phyloP scores from a whole-genome alignment of 2,888 invertebrate species.

The Trichogramma dendrolimi region DNA sequence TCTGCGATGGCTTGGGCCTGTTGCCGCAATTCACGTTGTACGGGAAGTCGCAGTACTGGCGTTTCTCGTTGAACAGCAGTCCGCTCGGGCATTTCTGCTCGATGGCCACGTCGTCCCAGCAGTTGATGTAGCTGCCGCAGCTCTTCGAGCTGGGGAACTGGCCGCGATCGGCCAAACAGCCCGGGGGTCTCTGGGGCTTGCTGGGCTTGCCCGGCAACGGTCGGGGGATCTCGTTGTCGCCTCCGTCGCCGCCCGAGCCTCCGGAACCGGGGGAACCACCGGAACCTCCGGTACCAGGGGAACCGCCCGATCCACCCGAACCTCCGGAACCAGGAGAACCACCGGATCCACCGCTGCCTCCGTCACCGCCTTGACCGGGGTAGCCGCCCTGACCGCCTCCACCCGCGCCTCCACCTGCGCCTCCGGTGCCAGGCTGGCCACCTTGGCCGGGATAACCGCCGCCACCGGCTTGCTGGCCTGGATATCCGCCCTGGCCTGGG shows the following conservation, averaged over 20 bases:
- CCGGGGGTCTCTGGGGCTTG: constrained; percentile 32
- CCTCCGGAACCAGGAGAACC: background rate
- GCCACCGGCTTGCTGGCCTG: background rate
- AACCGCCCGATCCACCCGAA: background rate
- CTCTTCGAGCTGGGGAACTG: constrained; percentile 61
- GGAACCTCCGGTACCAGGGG: background rate
- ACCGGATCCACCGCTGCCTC: background rate
- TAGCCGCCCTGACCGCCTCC: constrained; percentile 5
- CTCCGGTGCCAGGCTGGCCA: constrained; percentile 17
- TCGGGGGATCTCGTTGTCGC: constrained; percentile 37
- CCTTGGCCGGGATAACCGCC: constrained; percentile 6
- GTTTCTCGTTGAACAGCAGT: constrained; percentile 59
- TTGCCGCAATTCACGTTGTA: constrained; percentile 62
- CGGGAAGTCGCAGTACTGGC: constrained; percentile 62
- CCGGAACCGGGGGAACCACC: background rate
- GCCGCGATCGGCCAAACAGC: constrained; percentile 53
- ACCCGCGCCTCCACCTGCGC: constrained; percentile 4
- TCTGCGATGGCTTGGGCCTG: constrained; percentile 49
- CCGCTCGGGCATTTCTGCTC: constrained; percentile 66
- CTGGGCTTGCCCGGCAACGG: constrained; percentile 33
- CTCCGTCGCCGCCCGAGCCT: constrained; percentile 17
- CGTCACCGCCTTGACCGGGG: constrained; percentile 30
- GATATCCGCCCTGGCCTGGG: constrained; percentile 6
- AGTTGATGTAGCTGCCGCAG: constrained; percentile 66
- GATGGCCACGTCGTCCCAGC: constrained; percentile 67